These are phyloP conservation scores for Batillaria attramentaria DNA, from an alignment of 1,140 invertebrate species.

Conservation along the genomic window DNA sequence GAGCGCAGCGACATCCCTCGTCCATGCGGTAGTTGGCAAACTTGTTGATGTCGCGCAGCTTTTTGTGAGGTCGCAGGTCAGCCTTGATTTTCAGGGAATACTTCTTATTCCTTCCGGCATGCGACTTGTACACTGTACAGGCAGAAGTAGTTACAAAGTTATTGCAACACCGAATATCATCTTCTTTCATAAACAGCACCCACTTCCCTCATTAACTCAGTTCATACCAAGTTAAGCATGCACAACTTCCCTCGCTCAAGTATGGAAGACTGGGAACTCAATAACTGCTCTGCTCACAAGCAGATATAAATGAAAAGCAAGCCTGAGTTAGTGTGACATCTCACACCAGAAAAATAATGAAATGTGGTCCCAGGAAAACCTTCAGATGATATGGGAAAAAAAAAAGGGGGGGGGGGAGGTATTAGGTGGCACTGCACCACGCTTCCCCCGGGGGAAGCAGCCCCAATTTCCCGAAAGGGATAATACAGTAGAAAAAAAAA, in stretches of 20 bases:
- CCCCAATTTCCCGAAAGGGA: no score
- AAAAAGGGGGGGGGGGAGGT: no score
- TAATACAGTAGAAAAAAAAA: not conserved
- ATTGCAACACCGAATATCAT: not conserved
- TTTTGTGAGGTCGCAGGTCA: slow-evolving; percentile 41
- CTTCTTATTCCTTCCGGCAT: slow-evolving; percentile 32
- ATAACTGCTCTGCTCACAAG: not conserved
- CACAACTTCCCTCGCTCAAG: not conserved
- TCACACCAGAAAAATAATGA: no score
- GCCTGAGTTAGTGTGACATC: no score
- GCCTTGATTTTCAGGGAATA: slow-evolving; percentile 47
- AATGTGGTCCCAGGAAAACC: no score
- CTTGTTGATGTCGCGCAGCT: slow-evolving; percentile 27
- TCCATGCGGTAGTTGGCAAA: slow-evolving; percentile 40
- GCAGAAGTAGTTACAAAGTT: not conserved
- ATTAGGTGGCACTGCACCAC: no score
- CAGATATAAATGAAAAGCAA: not conserved
- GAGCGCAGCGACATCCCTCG: slow-evolving; percentile 35
- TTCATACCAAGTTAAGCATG: not conserved
- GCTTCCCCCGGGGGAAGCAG: no score
- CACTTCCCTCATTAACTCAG: not conserved
- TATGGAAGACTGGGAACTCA: no score
- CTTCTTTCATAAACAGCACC: not conserved
- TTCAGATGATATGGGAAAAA: no score
- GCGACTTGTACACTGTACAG: slow-evolving; percentile 46